Conservation (phyloP, 2,113 vertebrate genomes). For the Amphilophus citrinellus region DNA sequence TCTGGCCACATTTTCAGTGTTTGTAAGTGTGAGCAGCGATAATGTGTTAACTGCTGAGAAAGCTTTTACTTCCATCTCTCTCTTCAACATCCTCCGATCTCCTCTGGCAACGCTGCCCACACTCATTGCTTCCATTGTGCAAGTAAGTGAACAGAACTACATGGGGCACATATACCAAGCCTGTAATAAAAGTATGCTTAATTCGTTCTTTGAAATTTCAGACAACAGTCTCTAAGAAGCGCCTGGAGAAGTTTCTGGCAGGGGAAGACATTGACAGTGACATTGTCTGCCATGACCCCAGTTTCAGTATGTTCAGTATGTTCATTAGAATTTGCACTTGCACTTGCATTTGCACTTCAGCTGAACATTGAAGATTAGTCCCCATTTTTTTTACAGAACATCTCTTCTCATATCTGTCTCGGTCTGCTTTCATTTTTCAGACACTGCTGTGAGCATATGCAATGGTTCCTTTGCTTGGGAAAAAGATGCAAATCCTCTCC, state of each 20-base stretch:
- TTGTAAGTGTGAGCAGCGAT: conserved; percentile 81
- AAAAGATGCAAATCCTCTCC: conserved; percentile 61
- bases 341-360: conserved; percentile 62
- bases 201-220: conserved; percentile 58
- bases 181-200: background rate
- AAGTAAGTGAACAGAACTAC: conserved; percentile 78
- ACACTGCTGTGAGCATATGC: conserved; percentile 81
- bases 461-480: conserved; percentile 92
- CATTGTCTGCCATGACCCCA: conserved; percentile 81
- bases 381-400: background rate
- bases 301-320: conserved; percentile 84
- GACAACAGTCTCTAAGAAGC: conserved; percentile 85
- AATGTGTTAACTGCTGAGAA: conserved; percentile 90
- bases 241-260: conserved; percentile 91
- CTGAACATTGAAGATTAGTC: background rate
- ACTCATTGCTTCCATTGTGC: conserved; percentile 88
- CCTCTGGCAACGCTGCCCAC: conserved; percentile 89
- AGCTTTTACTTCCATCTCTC: conserved; percentile 93
- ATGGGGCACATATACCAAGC: background rate
- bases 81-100: conserved; percentile 95
- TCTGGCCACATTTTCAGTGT: conserved; percentile 89
- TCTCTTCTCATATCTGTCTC: conserved; percentile 60
- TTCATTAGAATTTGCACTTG: background rate
- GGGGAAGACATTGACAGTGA: conserved; percentile 87
- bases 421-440: conserved; percentile 80